Conservation (phyloP, 2,888 invertebrate genomes). For the Nomada hirtipes region DNA sequence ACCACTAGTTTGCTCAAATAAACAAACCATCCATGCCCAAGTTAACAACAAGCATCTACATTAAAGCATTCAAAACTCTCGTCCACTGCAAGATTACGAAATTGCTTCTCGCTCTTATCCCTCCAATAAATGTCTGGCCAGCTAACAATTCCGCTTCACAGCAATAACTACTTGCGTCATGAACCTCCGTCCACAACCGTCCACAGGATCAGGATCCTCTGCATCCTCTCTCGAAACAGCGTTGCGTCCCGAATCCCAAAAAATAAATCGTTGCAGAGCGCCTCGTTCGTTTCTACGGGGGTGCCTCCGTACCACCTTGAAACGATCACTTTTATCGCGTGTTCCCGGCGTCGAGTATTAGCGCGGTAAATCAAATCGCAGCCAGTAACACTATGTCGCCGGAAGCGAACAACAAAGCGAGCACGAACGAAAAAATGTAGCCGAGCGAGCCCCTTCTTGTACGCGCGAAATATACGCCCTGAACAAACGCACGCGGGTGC, state of each 20-base stretch:
- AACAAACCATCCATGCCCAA: no score
- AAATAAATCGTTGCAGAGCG: slow-evolving; percentile 62
- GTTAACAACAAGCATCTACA: no score
- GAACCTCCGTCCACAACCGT: not conserved
- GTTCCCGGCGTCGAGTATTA: slow-evolving; percentile 57
- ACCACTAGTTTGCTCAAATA: no score
- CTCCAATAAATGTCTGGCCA: no score
- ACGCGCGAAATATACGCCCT: slow-evolving; percentile 10
- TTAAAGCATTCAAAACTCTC: no score
- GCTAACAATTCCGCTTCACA: no score
- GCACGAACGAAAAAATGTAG: slow-evolving; percentile 56
- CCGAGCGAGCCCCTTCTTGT: slow-evolving; percentile 7
- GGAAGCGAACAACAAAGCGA: slow-evolving; percentile 46
- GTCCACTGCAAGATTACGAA: no score
- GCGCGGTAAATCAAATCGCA: slow-evolving; percentile 62
- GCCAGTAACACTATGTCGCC: slow-evolving; percentile 3
- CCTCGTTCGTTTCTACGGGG: slow-evolving; percentile 61
- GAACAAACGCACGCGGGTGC: not conserved
- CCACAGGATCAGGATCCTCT: slow-evolving; percentile 14
- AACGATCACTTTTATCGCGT: slow-evolving; percentile 68
- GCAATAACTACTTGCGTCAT: not conserved
- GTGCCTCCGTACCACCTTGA: slow-evolving; percentile 60
- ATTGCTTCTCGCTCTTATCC: no score
- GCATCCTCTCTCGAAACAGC: not conserved
- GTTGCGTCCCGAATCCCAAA: slow-evolving; percentile 19